Base-by-base conservation (phyloP, 2,888 invertebrate species). In the Heliconius ethilla region DNA sequence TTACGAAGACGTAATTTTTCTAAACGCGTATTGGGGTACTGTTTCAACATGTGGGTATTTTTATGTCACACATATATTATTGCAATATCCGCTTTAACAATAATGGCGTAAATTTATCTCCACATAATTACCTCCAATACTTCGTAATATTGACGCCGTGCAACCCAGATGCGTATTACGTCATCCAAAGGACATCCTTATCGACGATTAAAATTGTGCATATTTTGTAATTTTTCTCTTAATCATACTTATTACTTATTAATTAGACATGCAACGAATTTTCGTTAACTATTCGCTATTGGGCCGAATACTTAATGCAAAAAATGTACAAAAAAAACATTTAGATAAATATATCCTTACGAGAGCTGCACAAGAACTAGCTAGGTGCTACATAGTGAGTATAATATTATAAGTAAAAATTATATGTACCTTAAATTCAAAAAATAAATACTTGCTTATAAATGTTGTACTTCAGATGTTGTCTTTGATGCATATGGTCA, bases 81-180 rank as follows among this genome's bases (percentile, higher is more conserved):
- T 10, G 66, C 66, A 37, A 37, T 11, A 3, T 67, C 66, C 66
- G 37, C 37, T 22, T 70, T 1, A 10, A 59, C 22, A 29, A 55
- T 70, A 70, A 55, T 51, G 70, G 29, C 22, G 13, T 72, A n/a
- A 59, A 59, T 25, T 70, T 72, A 72, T 59, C n/a, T 59, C 33
- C 33, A 33, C 33, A 37, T 37, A 72, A 59, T 72, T 59, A 59
- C 22, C 33, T 33, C 15, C 22, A 59, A 72, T 72, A 72, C 72
- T 72, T 72, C 72, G 59, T 59, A 72, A 72, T 29, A 72, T 59
- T 22, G 72, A 72, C 72, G 72, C 29, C 59, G 37, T 37, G 72
- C 59, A 72, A 59, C 59, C 33, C 59, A 13, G 59, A 59, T 22
- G 25, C n/a, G 22, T 72, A 59, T 72, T 33, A 72, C 72, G 72